Evolutionary conservation across 2,113 vertebrate genomes (phyloP).

Genomic region (Chamaetylas fuelleborni): DNA sequence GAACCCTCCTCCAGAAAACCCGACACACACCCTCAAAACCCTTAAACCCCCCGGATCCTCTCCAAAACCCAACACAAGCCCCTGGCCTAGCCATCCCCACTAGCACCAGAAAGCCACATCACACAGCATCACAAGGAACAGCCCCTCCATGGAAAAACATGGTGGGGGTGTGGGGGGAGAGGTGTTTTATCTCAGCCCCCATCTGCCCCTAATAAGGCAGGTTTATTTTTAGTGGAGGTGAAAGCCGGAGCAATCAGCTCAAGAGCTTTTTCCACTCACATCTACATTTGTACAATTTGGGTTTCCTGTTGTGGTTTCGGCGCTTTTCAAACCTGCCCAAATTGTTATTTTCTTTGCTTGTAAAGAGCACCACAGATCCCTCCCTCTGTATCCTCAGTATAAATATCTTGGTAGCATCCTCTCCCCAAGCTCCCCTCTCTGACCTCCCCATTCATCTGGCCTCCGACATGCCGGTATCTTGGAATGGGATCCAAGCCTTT

Average conservation of each 20-base stretch:
- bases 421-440: background rate
- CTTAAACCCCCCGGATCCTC: background rate
- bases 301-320: constrained; percentile 70
- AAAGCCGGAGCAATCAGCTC: constrained; percentile 48
- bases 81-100: background rate
- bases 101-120: background rate
- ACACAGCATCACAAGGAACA: background rate
- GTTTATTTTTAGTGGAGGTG: constrained; percentile 74
- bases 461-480: rapidly evolving
- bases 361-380: background rate
- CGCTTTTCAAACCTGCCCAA: constrained; percentile 21
- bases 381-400: background rate
- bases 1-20: background rate
- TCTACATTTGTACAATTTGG: constrained; percentile 54
- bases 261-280: constrained; percentile 71
- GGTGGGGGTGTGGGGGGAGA: background rate
- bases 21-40: too few relatives aligned
- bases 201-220: constrained; percentile 57
- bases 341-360: constrained; percentile 36
- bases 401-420: background rate
- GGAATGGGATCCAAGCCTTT: background rate
- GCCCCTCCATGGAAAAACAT: background rate
- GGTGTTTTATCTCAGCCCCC: constrained; percentile 11
- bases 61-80: background rate
- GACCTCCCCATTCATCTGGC: background rate